Evolutionary conservation across 2,888 invertebrate genomes (phyloP).

Genomic region (Andrena praecox): DNA sequence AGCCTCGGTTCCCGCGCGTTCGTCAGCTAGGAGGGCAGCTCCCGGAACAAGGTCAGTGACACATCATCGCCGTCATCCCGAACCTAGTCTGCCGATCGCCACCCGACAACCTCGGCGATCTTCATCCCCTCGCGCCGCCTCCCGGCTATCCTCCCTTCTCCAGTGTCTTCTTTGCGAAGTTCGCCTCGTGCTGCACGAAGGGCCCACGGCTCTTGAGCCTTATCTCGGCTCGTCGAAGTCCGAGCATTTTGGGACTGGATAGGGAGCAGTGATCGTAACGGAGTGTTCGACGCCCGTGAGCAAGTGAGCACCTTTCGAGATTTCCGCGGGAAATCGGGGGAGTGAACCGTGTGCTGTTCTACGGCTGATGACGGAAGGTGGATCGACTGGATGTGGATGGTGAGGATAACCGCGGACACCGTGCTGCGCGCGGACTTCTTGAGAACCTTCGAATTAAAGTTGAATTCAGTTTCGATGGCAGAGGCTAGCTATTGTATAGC

Average conservation of each 20-base stretch:
- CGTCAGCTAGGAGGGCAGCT: constrained; percentile 63
- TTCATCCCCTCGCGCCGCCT: neutral
- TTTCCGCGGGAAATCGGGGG: constrained; percentile 38
- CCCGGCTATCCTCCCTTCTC: neutral
- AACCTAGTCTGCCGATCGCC: constrained; percentile 22
- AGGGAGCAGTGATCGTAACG: constrained; percentile 12
- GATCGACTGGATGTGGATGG: neutral
- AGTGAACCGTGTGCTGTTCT: constrained; percentile 46
- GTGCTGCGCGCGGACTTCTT: neutral
- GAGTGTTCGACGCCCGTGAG: constrained; percentile 54
- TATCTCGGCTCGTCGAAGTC: neutral
- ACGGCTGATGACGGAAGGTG: neutral
- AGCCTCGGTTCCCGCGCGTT: constrained; percentile 72
- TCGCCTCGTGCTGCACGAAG: neutral
- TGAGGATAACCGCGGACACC: neutral
- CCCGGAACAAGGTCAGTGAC: constrained; percentile 71
- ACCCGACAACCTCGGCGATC: constrained; percentile 17
- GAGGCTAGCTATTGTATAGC: neutral
- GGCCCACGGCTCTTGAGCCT: no score
- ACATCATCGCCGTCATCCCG: constrained; percentile 15
- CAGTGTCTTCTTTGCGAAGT: neutral
- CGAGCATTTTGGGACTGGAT: no score
- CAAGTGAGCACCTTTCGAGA: constrained; percentile 60
- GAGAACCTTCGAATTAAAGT: neutral
- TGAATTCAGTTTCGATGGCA: neutral